Evolutionary conservation across 92 coral and sea anemone genomes (phyloP), one percentile per base, ranked within the genome.

Genomic region (Palythoa caribaeorum): DNA sequence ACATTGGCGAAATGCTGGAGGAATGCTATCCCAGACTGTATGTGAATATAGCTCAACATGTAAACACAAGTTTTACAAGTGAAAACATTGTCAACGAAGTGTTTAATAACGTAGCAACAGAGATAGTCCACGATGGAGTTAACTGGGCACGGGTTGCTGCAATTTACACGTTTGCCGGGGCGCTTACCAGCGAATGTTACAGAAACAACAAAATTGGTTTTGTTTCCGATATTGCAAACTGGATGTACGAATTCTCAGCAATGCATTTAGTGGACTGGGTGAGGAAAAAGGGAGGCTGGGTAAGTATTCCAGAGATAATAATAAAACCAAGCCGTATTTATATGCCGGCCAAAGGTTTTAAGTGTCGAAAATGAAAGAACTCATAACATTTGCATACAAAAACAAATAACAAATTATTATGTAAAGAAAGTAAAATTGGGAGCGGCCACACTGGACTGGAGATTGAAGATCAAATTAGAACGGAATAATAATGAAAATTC

Each of bases 171-270:
- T 95, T 95, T 71, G 93, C 96, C 38, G 98, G 96, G 1, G 98
- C 96, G 7, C 92, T 95, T 5, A 92, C 94, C 3, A 63, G 91
- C 19, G 98, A 95, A 35, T 95, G 96, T 76, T 92, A 91, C 86
- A 90, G 78, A 77, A 93, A 95, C 38, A 94, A 94, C 66, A 94
- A 94, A 71, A 94, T 92, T 13, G 94, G 90, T 0, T 95, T 84
- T 40, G 98, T 95, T 12, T 81, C 84, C 40, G 96, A 95, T 10
- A 90, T 95, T 5, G 89, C 91, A 2, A 88, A 85, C 78, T 95
- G 98, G 98, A 95, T 95, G 98, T 95, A 93, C 76, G 98, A 95
- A 69, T 88, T 95, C 60, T 86, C 95, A 3, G 98, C 98, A 0
- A 73, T 94, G 74, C 83, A 95, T 54, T 38, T 95, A 50, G 96